Percentiles rank a stretch among this genome's conserved stretches.
These are phyloP conservation scores for Catocala fraxini DNA, from an alignment of 2,888 invertebrate genomes.

Conservation along the genomic window DNA sequence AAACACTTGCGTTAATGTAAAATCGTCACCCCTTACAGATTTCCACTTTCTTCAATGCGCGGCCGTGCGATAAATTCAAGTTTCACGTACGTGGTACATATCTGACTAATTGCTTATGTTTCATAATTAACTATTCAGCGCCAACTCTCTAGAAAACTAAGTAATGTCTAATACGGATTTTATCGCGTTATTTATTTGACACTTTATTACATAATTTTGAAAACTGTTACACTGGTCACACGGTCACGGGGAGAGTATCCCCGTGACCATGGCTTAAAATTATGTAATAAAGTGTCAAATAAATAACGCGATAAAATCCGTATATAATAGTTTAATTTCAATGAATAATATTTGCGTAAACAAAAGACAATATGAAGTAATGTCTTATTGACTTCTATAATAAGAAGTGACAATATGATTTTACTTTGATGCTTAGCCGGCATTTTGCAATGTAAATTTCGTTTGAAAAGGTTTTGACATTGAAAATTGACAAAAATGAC, in stretches of 20 bases:
- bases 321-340: no score
- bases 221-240: no score
- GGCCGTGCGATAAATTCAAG: slow-evolving; percentile 72
- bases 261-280: no score
- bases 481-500: slow-evolving; percentile 1
- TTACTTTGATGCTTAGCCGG: background rate
- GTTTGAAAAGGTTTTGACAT: slow-evolving; percentile 1
- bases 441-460: background rate
- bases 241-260: no score
- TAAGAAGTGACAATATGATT: slow-evolving; percentile 7
- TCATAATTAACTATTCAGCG: slow-evolving; percentile 50
- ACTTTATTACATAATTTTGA: no score
- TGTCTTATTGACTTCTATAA: slow-evolving; percentile 8
- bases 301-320: no score
- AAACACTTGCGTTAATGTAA: slow-evolving; percentile 41
- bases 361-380: no score
- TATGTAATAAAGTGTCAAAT: no score
- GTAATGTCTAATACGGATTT: slow-evolving; percentile 10
- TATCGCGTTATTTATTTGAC: no score
- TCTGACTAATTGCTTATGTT: slow-evolving; percentile 54
- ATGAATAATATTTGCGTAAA: no score
- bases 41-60: slow-evolving; percentile 76
- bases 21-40: slow-evolving; percentile 61
- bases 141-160: slow-evolving; percentile 49
- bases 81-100: slow-evolving; percentile 67